Evolutionary conservation across 1,140 invertebrate genomes (phyloP).

Genomic region (Bicyclus anynana): DNA sequence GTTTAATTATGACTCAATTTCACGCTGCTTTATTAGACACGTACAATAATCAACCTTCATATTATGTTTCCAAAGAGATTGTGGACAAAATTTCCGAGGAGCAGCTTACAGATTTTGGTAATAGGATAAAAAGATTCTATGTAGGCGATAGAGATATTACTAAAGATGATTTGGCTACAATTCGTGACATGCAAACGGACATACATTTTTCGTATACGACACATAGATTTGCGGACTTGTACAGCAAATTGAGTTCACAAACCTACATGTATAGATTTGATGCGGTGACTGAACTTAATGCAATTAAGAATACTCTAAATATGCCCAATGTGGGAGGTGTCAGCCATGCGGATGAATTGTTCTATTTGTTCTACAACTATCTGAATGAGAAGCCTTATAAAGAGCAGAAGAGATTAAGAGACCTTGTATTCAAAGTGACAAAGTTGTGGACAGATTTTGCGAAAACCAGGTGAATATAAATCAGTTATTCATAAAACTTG

Average conservation of each 20-base stretch:
- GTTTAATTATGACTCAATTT: conserved; percentile 59
- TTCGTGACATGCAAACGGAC: conserved; percentile 60
- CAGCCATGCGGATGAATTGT: conserved; percentile 80
- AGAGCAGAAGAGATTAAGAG: conserved; percentile 42
- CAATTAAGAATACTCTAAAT: conserved; percentile 35
- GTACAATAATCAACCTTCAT: conserved; percentile 44
- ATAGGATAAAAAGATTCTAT: conserved; percentile 66
- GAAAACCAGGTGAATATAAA: conserved; percentile 76
- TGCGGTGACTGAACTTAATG: conserved; percentile 52
- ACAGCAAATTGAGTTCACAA: conserved; percentile 26
- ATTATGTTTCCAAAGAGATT: conserved; percentile 47
- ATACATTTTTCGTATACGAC: conserved; percentile 61
- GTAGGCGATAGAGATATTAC: conserved; percentile 57
- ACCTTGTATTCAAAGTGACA: conserved; percentile 65
- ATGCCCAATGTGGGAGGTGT: conserved; percentile 60
- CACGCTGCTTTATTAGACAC: conserved; percentile 32
- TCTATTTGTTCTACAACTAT: conserved; percentile 78
- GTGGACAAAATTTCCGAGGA: conserved; percentile 23
- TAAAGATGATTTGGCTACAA: conserved; percentile 40
- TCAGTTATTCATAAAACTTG: neutral
- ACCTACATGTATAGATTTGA: conserved; percentile 76
- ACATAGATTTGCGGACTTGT: conserved; percentile 54
- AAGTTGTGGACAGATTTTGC: conserved; percentile 84
- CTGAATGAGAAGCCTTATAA: conserved; percentile 50
- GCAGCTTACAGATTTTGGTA: conserved; percentile 43